Evolutionary conservation across 2,113 vertebrate species (phyloP).

Genomic region (Danionella cerebrum): DNA sequence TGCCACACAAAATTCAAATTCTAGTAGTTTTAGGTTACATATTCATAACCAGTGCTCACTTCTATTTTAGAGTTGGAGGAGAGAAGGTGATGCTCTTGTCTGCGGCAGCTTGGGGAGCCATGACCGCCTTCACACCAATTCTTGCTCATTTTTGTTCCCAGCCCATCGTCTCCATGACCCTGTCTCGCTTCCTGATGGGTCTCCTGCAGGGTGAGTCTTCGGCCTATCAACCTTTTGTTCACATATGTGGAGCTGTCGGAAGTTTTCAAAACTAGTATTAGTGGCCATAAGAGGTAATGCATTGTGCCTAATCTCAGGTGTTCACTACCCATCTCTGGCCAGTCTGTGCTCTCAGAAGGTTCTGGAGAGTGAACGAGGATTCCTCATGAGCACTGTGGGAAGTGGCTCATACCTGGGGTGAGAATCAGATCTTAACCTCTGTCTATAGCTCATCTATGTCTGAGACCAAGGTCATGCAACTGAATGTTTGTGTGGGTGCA

Average conservation of each 20-base stretch:
- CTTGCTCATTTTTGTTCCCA: slow-evolving; percentile 72
- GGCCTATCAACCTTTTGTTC: neutral
- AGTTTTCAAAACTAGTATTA: too few species aligned
- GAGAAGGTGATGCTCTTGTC: slow-evolving; percentile 88
- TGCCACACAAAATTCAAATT: too few species aligned
- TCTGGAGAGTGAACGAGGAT: slow-evolving; percentile 78
- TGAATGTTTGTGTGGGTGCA: slow-evolving; percentile 42
- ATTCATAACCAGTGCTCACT: neutral
- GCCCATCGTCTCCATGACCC: slow-evolving; percentile 78
- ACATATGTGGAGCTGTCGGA: too few species aligned
- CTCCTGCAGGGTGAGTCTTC: slow-evolving; percentile 92
- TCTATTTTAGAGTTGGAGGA: slow-evolving; percentile 75
- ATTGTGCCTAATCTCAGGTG: too few species aligned
- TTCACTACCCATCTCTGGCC: slow-evolving; percentile 70
- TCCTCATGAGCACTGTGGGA: slow-evolving; percentile 86
- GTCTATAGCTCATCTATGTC: neutral
- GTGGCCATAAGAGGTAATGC: too few species aligned
- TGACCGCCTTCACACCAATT: slow-evolving; percentile 78
- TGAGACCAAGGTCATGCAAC: neutral
- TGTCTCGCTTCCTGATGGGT: slow-evolving; percentile 83
- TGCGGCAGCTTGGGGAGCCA: slow-evolving; percentile 81
- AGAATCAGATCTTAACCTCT: slow-evolving; percentile 44
- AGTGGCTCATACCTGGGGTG: slow-evolving; percentile 91
- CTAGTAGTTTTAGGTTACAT: too few species aligned
- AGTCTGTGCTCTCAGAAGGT: slow-evolving; percentile 85